Base-by-base conservation (phyloP, 2,888 invertebrate genomes). In the Ophioninae sp. region DNA sequence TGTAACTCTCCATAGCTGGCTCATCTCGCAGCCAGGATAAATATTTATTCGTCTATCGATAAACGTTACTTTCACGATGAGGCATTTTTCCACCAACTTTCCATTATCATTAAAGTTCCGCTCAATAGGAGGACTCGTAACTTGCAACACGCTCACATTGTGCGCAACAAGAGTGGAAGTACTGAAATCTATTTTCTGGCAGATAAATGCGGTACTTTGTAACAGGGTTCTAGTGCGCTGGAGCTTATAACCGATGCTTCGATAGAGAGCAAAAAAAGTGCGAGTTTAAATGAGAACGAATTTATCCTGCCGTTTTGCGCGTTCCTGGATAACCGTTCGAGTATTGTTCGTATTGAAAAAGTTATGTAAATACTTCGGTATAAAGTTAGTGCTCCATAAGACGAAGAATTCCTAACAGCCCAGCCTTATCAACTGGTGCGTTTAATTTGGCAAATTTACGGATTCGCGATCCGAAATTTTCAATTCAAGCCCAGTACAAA, bases 291-390 rank as follows among this genome's bases (percentile, higher is more conserved):
- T 51, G 51, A 51, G 17, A 10, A 51, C 13, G 51, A 51, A 51
- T 51, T 51, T 5, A 51, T 17, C 51, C 17, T 17, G 51, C 17
- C 51, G 17, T 13, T 51, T 51, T 6, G 17, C 13, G 13, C 13
- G 44, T 13, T 3, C 51, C 51, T 51, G 51, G 51, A 10, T 2
- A 51, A 51, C 51, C 51, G 51, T 51, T 17, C 13, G 51, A 51
- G 51, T 51, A 51, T 51, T 51, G 13, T 17, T 51, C 51, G 51
- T 51, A 51, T 61, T 9, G 61, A 61, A 61, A 22, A 61, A 61
- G 23, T 61, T 20, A 20, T 44, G 39, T 44, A 9, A 68, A 68
- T 44, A 68, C 39, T n/a, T 9, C 65, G 63, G 39, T n/a, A 68
- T 6, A 44, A 44, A 20, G 23, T 39, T 10, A 39, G 30, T 64